phyloP scores from a whole-genome alignment of 2,113 vertebrate genomes.

The Probosciger aterrimus region DNA sequence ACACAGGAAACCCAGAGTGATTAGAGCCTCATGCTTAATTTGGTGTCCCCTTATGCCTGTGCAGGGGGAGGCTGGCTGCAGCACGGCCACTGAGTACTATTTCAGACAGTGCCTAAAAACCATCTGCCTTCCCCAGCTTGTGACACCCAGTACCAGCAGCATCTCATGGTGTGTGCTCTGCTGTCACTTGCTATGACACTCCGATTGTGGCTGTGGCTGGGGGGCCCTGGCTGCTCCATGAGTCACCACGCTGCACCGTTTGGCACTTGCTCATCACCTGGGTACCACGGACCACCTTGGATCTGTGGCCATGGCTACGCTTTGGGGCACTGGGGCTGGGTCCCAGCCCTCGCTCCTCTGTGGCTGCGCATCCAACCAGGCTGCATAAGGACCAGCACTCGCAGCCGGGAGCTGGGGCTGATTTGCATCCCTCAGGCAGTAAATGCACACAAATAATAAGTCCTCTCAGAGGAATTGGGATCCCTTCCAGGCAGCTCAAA shows the following conservation, averaged over 20 bases:
- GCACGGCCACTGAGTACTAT: rapidly evolving
- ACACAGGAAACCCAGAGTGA: not conserved
- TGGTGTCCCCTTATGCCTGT: not conserved
- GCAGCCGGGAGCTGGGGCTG: not conserved
- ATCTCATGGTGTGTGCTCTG: rapidly evolving
- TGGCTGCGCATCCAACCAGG: rapidly evolving
- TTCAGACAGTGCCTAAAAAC: not conserved
- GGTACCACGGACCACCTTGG: rapidly evolving
- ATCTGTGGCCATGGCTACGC: not conserved
- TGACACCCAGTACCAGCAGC: rapidly evolving
- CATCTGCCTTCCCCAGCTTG: not conserved
- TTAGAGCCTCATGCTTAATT: rapidly evolving
- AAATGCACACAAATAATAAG: conserved; percentile 39
- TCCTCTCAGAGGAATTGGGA: conserved; percentile 23
- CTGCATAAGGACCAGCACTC: not conserved
- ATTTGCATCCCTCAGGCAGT: conserved; percentile 3
- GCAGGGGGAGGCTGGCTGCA: not conserved
- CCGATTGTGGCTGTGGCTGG: rapidly evolving
- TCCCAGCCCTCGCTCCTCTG: not conserved
- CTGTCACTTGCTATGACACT: not conserved
- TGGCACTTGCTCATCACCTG: not conserved
- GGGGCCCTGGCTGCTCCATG: not conserved
- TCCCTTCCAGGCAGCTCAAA: not conserved
- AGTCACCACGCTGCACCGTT: rapidly evolving
- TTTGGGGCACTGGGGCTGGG: rapidly evolving